Percentiles rank a stretch among this genome's conserved stretches.
Conservation (phyloP, 2,888 invertebrate species). For the Lepidochitona cinerea region DNA sequence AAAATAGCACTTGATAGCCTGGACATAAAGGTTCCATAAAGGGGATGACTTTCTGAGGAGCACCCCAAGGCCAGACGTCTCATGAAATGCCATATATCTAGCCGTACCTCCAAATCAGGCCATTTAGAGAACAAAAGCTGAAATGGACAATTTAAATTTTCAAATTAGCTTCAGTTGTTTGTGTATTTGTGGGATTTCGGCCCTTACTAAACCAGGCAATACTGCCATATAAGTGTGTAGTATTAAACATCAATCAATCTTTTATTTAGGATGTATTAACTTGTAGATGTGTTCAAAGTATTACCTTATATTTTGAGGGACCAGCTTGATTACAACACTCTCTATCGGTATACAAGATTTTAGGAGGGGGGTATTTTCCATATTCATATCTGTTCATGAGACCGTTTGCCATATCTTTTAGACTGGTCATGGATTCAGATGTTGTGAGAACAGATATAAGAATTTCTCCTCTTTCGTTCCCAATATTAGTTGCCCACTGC, state of each 20-base stretch:
- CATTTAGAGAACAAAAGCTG: slow-evolving; percentile 14
- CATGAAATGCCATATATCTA: slow-evolving; percentile 50
- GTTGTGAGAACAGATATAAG: neutral
- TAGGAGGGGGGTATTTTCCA: neutral
- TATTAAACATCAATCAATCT: too few relatives aligned
- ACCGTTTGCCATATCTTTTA: neutral
- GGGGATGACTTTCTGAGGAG: slow-evolving; percentile 36
- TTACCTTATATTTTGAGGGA: neutral
- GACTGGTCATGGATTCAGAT: neutral
- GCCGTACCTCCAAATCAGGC: slow-evolving; percentile 24
- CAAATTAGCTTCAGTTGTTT: too few relatives aligned
- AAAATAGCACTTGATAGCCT: slow-evolving; percentile 32
- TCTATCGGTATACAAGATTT: neutral
- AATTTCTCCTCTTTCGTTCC: neutral
- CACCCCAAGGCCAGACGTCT: slow-evolving; percentile 27
- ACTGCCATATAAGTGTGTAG: too few relatives aligned
- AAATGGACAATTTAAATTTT: too few relatives aligned
- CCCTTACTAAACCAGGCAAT: too few relatives aligned
- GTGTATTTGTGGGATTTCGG: neutral
- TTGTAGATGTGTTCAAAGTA: too few relatives aligned
- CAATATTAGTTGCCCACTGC: neutral
- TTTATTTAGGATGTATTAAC: too few relatives aligned
- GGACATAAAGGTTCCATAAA: slow-evolving; percentile 39
- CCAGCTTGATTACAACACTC: neutral
- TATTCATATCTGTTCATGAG: neutral